phyloP scores from a whole-genome alignment of 2,797 vertebrate genomes.

The Hafferia zeledoni region DNA sequence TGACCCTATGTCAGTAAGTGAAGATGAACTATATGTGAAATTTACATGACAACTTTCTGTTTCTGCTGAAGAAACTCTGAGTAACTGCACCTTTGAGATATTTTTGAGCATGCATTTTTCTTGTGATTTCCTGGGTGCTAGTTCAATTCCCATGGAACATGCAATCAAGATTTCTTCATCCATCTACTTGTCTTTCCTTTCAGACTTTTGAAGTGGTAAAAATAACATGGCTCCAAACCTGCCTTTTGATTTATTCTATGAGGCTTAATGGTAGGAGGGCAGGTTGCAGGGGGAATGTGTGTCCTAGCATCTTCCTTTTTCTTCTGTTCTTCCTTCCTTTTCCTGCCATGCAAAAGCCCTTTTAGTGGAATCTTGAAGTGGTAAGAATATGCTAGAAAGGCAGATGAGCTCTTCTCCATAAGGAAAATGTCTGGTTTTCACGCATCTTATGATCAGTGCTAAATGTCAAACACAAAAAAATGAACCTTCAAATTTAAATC shows the following conservation, averaged over 20 bases:
- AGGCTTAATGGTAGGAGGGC: background rate
- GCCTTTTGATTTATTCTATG: background rate
- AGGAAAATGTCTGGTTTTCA: background rate
- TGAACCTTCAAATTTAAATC: background rate
- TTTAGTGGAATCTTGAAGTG: background rate
- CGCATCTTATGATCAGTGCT: background rate
- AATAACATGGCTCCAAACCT: background rate
- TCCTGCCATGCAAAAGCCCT: background rate
- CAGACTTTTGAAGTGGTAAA: background rate
- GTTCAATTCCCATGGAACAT: background rate
- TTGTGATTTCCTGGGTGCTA: background rate
- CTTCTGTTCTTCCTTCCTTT: background rate
- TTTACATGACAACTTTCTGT: background rate
- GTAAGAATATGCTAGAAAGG: background rate
- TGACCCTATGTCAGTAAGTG: conserved; percentile 82
- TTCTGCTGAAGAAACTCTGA: background rate
- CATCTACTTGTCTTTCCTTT: background rate
- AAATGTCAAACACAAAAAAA: background rate
- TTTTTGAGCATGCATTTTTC: background rate
- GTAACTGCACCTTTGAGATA: background rate
- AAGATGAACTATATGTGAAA: background rate
- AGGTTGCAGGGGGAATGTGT: rapidly evolving
- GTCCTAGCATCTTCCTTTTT: background rate
- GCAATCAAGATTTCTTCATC: background rate
- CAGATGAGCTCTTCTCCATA: background rate